Evolutionary conservation across 1,140 invertebrate species (phyloP), one percentile per base, ranked within the genome.

Genomic region (Centruroides vittatus): DNA sequence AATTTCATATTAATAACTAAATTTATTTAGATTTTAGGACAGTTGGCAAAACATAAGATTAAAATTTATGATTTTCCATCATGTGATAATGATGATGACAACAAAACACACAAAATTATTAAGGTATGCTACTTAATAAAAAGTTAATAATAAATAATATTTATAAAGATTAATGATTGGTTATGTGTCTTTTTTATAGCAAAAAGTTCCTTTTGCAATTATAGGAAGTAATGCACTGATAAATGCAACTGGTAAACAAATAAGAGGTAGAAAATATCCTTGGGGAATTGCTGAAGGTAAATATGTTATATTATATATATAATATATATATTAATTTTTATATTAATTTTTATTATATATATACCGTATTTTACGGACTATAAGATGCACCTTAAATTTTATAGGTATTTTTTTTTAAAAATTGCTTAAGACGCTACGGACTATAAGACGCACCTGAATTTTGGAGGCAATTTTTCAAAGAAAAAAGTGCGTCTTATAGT

Each of bases 21-120:
- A 11, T 57, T 34, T 61, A 23, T 48, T 56, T 71, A 89, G 86
- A 91, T 99, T 72, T 79, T 97, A 71, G 94, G 95, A 73, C 93
- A 99, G 79, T 93, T 99, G 69, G 85, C 85, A 50, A 87, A 94
- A 73, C 86, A 98, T 76, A 95, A 98, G 79, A 98, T 99, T 67
- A 96, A 94, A 76, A 95, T 99, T 67, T 99, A 99, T 76, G 92
- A 98, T 72, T 99, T 99, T 72, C 94, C 96, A 8, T 88, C 89
- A 69, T 77, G 75, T 35, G 76, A 81, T 58, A 8, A 41, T 41
- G 85, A 88, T 66, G 86, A 90, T 65, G 82, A 82, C 60, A 81
- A 78, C 58, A 86, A 86, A 73, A 73, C 82, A 58, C 80, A 86
- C 66, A 84, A 84, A 73, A 80, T 82, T 66, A 73, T 94, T 61